These are phyloP conservation scores for Carassius auratus DNA, from an alignment of 2,113 vertebrate species.

Conservation along the genomic window DNA sequence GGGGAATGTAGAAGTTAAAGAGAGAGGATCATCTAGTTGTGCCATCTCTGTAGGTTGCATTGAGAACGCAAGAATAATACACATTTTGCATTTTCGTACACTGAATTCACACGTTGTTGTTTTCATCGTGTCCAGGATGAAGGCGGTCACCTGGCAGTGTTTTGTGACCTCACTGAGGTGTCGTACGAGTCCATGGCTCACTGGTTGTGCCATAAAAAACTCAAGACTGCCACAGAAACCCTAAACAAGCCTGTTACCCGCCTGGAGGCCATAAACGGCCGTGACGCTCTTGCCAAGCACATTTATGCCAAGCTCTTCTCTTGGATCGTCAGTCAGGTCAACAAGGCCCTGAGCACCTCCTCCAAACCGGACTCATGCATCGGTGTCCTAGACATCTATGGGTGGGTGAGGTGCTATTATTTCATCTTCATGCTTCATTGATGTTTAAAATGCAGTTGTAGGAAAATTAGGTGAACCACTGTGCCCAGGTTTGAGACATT, in stretches of 20 bases:
- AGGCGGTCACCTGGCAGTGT: constrained; percentile 82
- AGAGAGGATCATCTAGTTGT: constrained; percentile 86
- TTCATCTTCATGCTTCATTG: background rate
- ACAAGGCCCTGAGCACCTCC: constrained; percentile 83
- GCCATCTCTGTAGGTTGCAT: constrained; percentile 80
- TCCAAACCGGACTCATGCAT: constrained; percentile 91
- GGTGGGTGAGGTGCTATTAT: constrained; percentile 73
- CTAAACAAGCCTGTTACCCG: constrained; percentile 89
- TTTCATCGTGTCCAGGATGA: constrained; percentile 78
- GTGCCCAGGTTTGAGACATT: constrained; percentile 93
- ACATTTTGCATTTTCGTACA: background rate
- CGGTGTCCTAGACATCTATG: constrained; percentile 96
- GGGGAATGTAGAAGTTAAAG: constrained; percentile 87
- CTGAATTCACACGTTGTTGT: background rate
- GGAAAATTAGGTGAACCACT: background rate
- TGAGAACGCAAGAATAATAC: background rate
- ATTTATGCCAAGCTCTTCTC: constrained; percentile 91
- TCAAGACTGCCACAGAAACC: constrained; percentile 88
- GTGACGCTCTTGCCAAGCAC: constrained; percentile 92
- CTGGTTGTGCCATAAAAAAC: constrained; percentile 94
- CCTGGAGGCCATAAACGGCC: constrained; percentile 83
- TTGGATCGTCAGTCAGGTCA: constrained; percentile 90
- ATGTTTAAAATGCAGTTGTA: background rate
- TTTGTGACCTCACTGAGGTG: constrained; percentile 92
- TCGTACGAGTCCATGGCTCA: constrained; percentile 89